A percentile compares a stretch with the other conserved stretches of the same genome.
These are phyloP conservation scores for Coccyzus lansbergi DNA, from an alignment of 2,797 vertebrate genomes.

Conservation along the genomic window DNA sequence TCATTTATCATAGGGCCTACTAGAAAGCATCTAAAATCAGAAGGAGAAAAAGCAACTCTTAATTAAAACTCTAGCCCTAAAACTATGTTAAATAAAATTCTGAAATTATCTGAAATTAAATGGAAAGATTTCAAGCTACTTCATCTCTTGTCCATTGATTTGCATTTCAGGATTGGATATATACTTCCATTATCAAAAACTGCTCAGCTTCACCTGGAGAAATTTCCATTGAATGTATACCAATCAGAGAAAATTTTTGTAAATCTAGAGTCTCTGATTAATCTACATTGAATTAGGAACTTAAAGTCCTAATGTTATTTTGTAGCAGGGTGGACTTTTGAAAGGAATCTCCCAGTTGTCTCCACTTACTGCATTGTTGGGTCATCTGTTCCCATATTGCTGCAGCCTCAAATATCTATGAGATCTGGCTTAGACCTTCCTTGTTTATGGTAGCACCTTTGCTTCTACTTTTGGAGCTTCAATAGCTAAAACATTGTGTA, in stretches of 20 bases:
- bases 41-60: background rate
- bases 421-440: background rate
- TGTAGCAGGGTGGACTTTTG: background rate
- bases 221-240: background rate
- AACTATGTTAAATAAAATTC: background rate
- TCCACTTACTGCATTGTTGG: background rate
- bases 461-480: background rate
- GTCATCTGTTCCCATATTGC: background rate
- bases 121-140: background rate
- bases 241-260: background rate
- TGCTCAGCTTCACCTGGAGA: background rate
- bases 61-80: background rate
- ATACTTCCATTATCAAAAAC: background rate
- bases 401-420: background rate
- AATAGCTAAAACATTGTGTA: background rate
- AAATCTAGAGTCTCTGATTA: background rate
- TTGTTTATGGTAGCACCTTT: background rate
- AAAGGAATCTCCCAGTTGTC: background rate
- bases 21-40: background rate
- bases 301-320: background rate
- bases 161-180: background rate
- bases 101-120: background rate
- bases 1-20: rapidly evolving
- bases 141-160: background rate
- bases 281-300: background rate